Evolutionary conservation across 1,140 invertebrate genomes (phyloP).

Genomic region (Drosophila bocqueti): DNA sequence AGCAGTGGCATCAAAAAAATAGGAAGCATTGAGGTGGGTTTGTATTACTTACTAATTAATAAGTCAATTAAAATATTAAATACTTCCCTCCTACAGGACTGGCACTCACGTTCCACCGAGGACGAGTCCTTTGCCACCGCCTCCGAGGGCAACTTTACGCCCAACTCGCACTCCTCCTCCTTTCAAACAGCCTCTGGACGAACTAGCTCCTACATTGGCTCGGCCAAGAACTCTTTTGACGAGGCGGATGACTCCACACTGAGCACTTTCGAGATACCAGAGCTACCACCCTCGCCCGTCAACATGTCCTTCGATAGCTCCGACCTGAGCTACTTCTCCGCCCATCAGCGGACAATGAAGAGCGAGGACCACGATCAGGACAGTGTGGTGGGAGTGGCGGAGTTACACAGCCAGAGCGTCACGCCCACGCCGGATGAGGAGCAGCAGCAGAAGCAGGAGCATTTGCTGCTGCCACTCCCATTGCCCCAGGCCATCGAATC

Average conservation of each 20-base stretch:
- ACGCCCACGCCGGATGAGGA: slow-evolving; percentile 77
- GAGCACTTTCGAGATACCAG: slow-evolving; percentile 75
- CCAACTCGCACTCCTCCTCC: slow-evolving; percentile 89
- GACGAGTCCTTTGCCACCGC: slow-evolving; percentile 89
- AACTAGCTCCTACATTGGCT: slow-evolving; percentile 86
- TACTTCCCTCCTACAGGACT: slow-evolving; percentile 64
- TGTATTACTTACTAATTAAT: neutral
- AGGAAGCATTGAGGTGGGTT: slow-evolving; percentile 74
- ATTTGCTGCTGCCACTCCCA: slow-evolving; percentile 30
- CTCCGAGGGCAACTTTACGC: slow-evolving; percentile 88
- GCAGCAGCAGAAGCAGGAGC: slow-evolving; percentile 10
- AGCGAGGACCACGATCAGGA: slow-evolving; percentile 65
- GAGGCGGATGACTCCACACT: slow-evolving; percentile 78
- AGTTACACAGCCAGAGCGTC: slow-evolving; percentile 76
- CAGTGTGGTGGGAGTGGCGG: slow-evolving; percentile 68
- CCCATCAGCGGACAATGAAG: slow-evolving; percentile 49
- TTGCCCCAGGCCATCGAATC: slow-evolving; percentile 68
- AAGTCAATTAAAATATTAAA: neutral
- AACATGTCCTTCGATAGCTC: slow-evolving; percentile 84
- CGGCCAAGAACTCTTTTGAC: slow-evolving; percentile 80
- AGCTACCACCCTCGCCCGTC: slow-evolving; percentile 65
- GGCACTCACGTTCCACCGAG: slow-evolving; percentile 84
- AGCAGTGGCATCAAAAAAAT: slow-evolving; percentile 62
- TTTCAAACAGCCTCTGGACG: slow-evolving; percentile 89
- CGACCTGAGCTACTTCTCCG: slow-evolving; percentile 75